Conservation (phyloP, 2,888 invertebrate genomes). For the Epirrhoe alternata region DNA sequence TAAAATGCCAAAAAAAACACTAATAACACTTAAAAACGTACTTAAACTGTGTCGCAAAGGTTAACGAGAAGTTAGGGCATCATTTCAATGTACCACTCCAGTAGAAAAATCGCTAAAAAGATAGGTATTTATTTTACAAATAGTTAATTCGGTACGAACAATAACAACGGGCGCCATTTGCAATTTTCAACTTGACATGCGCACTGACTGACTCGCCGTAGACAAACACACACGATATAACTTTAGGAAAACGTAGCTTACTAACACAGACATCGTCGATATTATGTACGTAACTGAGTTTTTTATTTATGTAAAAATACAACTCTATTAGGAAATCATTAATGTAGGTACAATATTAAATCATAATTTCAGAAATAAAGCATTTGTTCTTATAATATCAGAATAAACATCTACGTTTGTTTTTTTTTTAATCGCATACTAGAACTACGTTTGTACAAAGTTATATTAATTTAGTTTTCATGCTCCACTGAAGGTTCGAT, state of each 20-base stretch:
- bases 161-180: conserved; percentile 99
- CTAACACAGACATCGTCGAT: neutral
- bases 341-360: neutral
- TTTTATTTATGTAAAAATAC: neutral
- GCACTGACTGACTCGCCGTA: conserved; percentile 84
- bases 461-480: conserved; percentile 61
- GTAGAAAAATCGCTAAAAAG: conserved; percentile 87
- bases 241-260: conserved; percentile 61
- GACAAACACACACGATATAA: conserved; percentile 76
- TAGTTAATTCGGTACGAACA: conserved; percentile 96
- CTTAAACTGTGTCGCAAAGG: conserved; percentile 80
- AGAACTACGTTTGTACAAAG: conserved; percentile 59
- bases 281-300: neutral
- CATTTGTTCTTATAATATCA: no score
- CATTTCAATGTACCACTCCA: conserved; percentile 82
- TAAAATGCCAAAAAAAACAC: conserved; percentile 86
- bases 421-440: neutral
- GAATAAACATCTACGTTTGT: no score
- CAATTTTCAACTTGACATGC: conserved; percentile 94
- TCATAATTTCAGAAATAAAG: neutral
- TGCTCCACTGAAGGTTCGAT: conserved; percentile 69
- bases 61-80: conserved; percentile 80
- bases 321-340: neutral
- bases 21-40: conserved; percentile 83
- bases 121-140: conserved; percentile 88